Evolutionary conservation across 2,113 vertebrate species (phyloP).

Genomic region (Tylochromis polylepis): DNA sequence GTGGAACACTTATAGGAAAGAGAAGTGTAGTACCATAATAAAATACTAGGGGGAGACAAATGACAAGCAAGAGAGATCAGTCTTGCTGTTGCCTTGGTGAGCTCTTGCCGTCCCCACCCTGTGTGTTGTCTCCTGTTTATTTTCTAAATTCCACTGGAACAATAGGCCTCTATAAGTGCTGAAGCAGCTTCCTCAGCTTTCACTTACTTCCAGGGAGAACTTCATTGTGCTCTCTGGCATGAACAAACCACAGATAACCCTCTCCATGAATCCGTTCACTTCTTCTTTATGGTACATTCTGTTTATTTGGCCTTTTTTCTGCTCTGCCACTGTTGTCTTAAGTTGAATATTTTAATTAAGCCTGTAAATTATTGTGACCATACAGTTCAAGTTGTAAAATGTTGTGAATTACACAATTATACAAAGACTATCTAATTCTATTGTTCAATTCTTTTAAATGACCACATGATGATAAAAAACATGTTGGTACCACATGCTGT

Average conservation of each 20-base stretch:
- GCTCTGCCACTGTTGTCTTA: neutral
- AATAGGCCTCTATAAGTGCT: neutral
- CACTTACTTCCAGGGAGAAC: neutral
- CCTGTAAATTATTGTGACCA: neutral
- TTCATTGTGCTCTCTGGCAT: neutral
- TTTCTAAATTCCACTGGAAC: conserved; percentile 32
- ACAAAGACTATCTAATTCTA: neutral
- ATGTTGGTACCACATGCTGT: neutral
- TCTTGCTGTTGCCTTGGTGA: neutral
- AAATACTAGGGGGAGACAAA: conserved; percentile 29
- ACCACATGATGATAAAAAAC: neutral
- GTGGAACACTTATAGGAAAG: neutral
- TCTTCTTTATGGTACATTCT: neutral
- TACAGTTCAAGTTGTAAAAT: neutral
- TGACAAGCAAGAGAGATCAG: neutral
- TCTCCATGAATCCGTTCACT: neutral
- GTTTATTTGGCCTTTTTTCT: neutral
- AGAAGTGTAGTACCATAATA: neutral
- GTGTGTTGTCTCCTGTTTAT: conserved; percentile 29
- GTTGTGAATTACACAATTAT: neutral
- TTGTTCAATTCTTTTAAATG: conserved; percentile 32
- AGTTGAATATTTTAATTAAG: neutral
- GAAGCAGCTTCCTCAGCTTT: neutral
- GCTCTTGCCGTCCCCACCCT: neutral
- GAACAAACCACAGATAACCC: neutral